Evolutionary conservation across 2,888 invertebrate species (phyloP).

Genomic region (Hedychridium roseum): DNA sequence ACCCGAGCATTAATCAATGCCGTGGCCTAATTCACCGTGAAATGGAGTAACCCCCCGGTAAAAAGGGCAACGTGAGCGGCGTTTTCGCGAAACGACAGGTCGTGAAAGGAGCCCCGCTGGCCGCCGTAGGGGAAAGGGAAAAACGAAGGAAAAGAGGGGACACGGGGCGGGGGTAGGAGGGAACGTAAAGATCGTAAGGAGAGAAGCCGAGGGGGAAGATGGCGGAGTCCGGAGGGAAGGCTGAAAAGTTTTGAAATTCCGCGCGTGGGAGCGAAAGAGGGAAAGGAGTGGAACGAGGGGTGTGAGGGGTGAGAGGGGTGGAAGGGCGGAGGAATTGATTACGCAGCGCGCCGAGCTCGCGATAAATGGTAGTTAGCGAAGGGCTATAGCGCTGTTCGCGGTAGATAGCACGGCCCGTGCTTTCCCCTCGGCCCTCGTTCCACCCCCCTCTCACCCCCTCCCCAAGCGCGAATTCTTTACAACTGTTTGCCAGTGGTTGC

Average conservation of each 20-base stretch:
- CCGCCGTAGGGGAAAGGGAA: not conserved
- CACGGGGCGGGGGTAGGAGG: conserved; percentile 9
- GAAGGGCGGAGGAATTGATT: conserved; percentile 46
- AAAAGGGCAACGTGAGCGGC: too few relatives aligned
- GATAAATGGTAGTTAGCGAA: conserved; percentile 54
- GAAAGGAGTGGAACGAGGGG: too few relatives aligned
- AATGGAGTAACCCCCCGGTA: too few relatives aligned
- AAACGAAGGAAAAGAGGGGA: conserved; percentile 2
- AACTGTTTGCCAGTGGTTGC: conserved; percentile 53
- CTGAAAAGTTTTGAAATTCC: conserved; percentile 46
- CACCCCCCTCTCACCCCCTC: conserved; percentile 8
- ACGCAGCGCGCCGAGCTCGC: conserved; percentile 43
- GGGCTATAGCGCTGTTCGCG: conserved; percentile 41
- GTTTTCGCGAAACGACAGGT: too few relatives aligned
- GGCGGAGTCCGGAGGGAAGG: conserved; percentile 26
- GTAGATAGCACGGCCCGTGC: conserved; percentile 50
- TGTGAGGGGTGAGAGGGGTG: too few relatives aligned
- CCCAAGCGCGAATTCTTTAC: conserved; percentile 52
- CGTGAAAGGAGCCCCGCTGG: too few relatives aligned
- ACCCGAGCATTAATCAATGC: too few relatives aligned
- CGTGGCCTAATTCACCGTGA: too few relatives aligned
- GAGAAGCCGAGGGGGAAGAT: conserved; percentile 3
- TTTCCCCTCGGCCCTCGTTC: conserved; percentile 3
- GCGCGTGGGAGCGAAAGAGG: conserved; percentile 25
- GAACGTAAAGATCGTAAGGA: not conserved